These are phyloP conservation scores for Rhinoderma darwinii DNA, from an alignment of 2,113 vertebrate genomes.

Conservation along the genomic window DNA sequence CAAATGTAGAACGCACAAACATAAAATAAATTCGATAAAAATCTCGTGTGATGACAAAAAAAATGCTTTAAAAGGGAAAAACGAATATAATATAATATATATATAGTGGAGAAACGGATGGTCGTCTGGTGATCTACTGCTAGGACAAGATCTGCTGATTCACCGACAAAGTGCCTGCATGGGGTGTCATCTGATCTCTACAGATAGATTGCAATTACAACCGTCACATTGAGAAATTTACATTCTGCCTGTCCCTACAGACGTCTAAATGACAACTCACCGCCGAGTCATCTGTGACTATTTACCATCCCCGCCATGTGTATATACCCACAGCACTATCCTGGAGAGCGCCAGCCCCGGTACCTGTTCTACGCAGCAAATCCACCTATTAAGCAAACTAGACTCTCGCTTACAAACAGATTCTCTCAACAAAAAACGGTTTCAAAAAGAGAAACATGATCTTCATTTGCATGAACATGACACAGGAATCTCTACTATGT, in stretches of 20 bases:
- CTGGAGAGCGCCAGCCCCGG: neutral
- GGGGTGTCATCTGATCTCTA: neutral
- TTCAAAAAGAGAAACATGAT: neutral
- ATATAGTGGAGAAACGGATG: neutral
- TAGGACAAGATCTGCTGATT: neutral
- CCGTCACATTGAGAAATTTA: neutral
- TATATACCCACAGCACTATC: constrained; percentile 8
- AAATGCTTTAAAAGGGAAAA: neutral
- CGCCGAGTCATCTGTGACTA: neutral
- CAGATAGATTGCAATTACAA: neutral
- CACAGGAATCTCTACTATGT: constrained; percentile 2
- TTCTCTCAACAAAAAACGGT: too few species aligned
- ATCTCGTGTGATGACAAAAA: too few species aligned
- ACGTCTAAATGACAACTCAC: neutral
- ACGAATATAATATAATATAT: neutral
- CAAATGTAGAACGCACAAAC: too few species aligned
- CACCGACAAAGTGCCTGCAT: neutral
- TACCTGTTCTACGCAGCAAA: neutral
- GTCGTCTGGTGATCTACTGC: neutral
- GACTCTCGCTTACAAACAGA: neutral
- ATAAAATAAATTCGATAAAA: too few species aligned
- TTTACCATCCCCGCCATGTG: constrained; percentile 11
- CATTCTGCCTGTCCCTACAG: neutral
- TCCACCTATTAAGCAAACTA: constrained; percentile 29
- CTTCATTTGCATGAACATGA: neutral